A percentile compares a stretch with the other conserved stretches of the same genome.
phyloP scores from a whole-genome alignment of 2,888 invertebrate genomes.

The Melipona beecheii region DNA sequence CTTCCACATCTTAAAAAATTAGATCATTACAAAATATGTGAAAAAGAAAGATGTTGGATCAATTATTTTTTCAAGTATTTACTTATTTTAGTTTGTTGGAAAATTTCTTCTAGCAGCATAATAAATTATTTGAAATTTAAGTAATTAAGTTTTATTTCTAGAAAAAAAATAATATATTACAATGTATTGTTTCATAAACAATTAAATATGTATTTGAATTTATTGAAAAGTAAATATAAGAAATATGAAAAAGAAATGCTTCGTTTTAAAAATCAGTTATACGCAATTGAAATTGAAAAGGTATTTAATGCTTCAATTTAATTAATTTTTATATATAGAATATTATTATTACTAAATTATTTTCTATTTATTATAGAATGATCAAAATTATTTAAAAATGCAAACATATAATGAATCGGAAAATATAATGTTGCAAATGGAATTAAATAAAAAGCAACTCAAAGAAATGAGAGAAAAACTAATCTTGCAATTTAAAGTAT shows the following conservation, averaged over 20 bases:
- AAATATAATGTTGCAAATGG: slow-evolving; percentile 23
- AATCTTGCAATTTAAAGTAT: slow-evolving; percentile 42
- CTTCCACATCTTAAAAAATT: slow-evolving; percentile 62
- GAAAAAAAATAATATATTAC: slow-evolving; percentile 60
- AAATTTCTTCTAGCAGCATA: not conserved
- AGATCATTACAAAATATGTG: slow-evolving; percentile 62
- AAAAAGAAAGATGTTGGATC: slow-evolving; percentile 56
- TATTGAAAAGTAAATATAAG: slow-evolving; percentile 38
- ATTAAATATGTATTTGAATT: slow-evolving; percentile 36
- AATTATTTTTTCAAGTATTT: slow-evolving; percentile 56
- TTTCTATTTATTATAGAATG: slow-evolving; percentile 1
- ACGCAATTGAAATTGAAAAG: slow-evolving; percentile 17
- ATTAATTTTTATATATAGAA: not conserved
- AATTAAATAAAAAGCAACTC: slow-evolving; percentile 28
- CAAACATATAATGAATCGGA: not conserved
- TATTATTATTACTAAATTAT: not conserved
- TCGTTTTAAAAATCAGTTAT: slow-evolving; percentile 25
- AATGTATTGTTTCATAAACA: slow-evolving; percentile 60
- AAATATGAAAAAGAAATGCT: slow-evolving; percentile 35
- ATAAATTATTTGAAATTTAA: not conserved
- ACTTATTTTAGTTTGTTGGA: not conserved
- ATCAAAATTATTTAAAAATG: slow-evolving; percentile 13
- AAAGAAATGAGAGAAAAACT: slow-evolving; percentile 32
- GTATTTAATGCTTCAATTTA: slow-evolving; percentile 17
- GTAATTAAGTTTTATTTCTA: slow-evolving; percentile 32